Conservation (phyloP, 2,888 invertebrate genomes). For the Tinea trinotella region DNA sequence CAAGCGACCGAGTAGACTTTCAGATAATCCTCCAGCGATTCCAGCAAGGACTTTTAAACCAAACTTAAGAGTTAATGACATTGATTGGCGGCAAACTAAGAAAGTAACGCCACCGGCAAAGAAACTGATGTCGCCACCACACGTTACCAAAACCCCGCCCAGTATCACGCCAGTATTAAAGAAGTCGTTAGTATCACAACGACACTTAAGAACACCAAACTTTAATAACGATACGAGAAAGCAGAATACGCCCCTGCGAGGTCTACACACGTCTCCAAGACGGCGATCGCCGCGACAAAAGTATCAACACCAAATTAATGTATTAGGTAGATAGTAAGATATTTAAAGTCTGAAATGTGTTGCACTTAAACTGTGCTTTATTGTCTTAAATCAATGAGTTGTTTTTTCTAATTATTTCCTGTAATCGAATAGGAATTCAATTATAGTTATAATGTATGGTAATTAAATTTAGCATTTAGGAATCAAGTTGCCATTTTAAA, state of each 20-base stretch:
- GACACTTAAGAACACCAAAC: constrained; percentile 62
- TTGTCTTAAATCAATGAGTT: neutral
- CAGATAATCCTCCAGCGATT: constrained; percentile 26
- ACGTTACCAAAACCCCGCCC: constrained; percentile 34
- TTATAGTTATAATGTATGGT: too few relatives aligned
- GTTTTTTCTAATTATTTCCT: too few relatives aligned
- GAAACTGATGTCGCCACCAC: constrained; percentile 46
- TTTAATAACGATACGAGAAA: constrained; percentile 51
- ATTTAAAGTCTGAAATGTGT: neutral
- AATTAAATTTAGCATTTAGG: too few relatives aligned
- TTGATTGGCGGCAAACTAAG: constrained; percentile 38
- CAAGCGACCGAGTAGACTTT: neutral
- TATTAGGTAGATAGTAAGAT: neutral
- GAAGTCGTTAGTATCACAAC: constrained; percentile 71
- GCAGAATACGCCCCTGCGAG: constrained; percentile 73
- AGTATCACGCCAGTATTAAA: constrained; percentile 71
- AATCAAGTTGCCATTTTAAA: too few relatives aligned
- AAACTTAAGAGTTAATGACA: constrained; percentile 32
- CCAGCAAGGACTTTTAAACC: constrained; percentile 29
- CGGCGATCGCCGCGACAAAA: constrained; percentile 57
- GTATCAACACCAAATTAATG: constrained; percentile 25
- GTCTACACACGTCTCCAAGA: constrained; percentile 56
- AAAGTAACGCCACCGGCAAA: constrained; percentile 45
- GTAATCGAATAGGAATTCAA: too few relatives aligned
- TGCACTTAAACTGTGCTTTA: neutral